Evolutionary conservation across 37 sponge, comb jelly and placozoan genomes (phyloP).

Genomic region (Aplysina aerophoba): DNA sequence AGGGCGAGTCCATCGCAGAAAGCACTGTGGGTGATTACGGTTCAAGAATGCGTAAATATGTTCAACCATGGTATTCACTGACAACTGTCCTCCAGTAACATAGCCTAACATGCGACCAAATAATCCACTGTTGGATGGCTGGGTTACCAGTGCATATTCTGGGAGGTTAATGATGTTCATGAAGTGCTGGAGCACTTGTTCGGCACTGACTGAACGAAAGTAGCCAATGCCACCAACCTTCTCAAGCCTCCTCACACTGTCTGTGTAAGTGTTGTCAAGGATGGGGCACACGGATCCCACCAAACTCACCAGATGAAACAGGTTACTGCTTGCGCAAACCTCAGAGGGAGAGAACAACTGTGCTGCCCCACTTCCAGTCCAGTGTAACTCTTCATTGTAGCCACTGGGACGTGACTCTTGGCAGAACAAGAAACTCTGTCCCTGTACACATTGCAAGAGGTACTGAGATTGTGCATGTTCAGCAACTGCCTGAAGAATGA

Average conservation of each 20-base stretch:
- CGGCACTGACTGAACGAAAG: neutral
- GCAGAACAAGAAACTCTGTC: slow-evolving; percentile 27
- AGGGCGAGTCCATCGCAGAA: neutral
- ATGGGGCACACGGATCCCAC: slow-evolving; percentile 48
- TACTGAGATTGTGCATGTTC: neutral
- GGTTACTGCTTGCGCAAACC: neutral
- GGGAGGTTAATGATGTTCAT: neutral
- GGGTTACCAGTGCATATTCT: neutral
- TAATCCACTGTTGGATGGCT: neutral
- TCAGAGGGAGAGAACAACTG: slow-evolving; percentile 4
- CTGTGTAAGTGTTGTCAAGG: neutral
- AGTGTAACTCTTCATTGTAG: slow-evolving; percentile 25
- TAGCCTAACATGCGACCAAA: no score
- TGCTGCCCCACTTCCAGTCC: slow-evolving; percentile 40
- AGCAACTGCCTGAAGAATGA: neutral
- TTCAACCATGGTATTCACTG: neutral
- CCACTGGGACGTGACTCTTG: slow-evolving; percentile 14
- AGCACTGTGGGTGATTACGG: neutral
- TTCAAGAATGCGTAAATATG: neutral
- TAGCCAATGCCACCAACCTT: neutral
- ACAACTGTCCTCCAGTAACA: neutral
- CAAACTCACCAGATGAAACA: neutral
- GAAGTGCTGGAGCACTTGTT: slow-evolving; percentile 4
- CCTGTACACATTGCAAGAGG: slow-evolving; percentile 1
- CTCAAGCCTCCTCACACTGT: neutral